Conservation (phyloP, 2,888 invertebrate species). For the Habrosyne pyritoides region DNA sequence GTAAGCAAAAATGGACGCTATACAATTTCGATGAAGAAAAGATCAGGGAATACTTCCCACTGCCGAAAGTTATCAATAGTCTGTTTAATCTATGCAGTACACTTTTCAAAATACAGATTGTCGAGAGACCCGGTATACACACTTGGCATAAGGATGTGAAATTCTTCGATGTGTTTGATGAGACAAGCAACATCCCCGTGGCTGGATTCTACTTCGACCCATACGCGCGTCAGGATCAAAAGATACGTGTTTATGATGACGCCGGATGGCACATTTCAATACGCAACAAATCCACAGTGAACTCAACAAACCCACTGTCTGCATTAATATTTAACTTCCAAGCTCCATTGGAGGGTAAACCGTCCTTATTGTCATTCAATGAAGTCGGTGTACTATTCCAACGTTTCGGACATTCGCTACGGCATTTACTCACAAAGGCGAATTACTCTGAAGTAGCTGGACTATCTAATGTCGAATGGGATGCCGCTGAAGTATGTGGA, state of each 20-base stretch:
- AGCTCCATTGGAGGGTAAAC: conserved; percentile 84
- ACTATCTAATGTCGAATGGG: conserved; percentile 95
- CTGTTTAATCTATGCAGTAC: conserved; percentile 89
- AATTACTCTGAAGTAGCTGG: conserved; percentile 94
- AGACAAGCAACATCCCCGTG: conserved; percentile 84
- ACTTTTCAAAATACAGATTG: conserved; percentile 90
- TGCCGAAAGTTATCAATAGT: conserved; percentile 90
- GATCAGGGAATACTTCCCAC: conserved; percentile 91
- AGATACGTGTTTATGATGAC: conserved; percentile 83
- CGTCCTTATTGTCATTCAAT: conserved; percentile 88
- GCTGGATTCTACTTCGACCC: conserved; percentile 95
- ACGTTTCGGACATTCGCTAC: conserved; percentile 94
- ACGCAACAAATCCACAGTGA: conserved; percentile 86
- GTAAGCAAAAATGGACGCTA: conserved; percentile 87
- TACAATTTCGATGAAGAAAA: conserved; percentile 88
- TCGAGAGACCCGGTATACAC: conserved; percentile 85
- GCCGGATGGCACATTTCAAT: conserved; percentile 92
- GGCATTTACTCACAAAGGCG: conserved; percentile 92
- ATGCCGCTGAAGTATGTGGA: conserved; percentile 92
- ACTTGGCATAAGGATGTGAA: conserved; percentile 94
- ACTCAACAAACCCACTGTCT: conserved; percentile 88
- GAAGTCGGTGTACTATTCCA: conserved; percentile 91
- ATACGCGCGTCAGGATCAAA: conserved; percentile 87
- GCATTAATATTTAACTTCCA: conserved; percentile 93
- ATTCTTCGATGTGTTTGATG: conserved; percentile 91